Evolutionary conservation across 2,113 vertebrate species (phyloP), one percentile per base, ranked within the genome.

Genomic region (Siphamia tubifer): DNA sequence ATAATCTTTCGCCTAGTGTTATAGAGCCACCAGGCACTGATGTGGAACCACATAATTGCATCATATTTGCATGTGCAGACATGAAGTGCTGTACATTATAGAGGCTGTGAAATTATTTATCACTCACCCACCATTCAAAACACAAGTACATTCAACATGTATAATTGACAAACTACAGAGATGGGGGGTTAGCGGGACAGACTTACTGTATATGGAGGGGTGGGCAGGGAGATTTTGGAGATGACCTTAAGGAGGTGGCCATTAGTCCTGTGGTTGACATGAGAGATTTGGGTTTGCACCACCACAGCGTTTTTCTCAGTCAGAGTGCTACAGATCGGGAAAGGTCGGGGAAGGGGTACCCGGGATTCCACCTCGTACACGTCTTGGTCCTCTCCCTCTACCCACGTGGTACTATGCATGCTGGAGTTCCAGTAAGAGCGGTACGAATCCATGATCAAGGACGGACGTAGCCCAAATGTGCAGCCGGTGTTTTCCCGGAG

Each of bases 131-230:
- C 39, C 19, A 6, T 28, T 64, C 27, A 30, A 57, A 64, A 16
- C 12, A 75, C 48, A 58, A 53, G 31, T 51, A 4, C 13, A 11
- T 9, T 44, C 2, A 24, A 2, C 15, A 34, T 19, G 6, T 57
- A 8, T 47, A 48, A 64, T 60, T 80, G 11, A 54, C 28, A 20
- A 15, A 20, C 19, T 62, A n/a, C 15, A 54, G n/a, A 68, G 34
- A 6, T 36, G 20, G 16, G 16, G 19, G 16, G 8, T n/a, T 30
- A 6, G 3, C 27, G n/a, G n/a, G n/a, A n/a, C n/a, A 24, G 40
- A 97, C 98, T 98, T 95, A 99, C 98, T 79, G 95, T 96, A 61
- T 98, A 99, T 5, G 98, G 98, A 63, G 98, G 97, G 27, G 95
- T 95, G 82, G 98, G 98, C 48, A 99, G 87, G 15, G 97, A 98